These are phyloP conservation scores for Rhabdomys pumilio DNA, from an alignment of 2,797 vertebrate genomes.

Conservation along the genomic window DNA sequence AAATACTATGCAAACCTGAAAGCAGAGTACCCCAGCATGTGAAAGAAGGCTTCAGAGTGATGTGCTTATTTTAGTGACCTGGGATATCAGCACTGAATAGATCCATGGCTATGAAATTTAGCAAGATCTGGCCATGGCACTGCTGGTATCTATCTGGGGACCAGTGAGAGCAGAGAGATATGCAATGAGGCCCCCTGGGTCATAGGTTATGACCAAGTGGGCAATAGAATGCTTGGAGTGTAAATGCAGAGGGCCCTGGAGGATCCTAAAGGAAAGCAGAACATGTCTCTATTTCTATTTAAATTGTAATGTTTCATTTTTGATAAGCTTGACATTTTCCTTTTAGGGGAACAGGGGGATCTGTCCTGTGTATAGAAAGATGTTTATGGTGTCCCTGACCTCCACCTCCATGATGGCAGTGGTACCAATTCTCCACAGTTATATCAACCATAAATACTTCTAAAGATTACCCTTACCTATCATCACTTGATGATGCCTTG, in stretches of 20 bases:
- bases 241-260: neutral
- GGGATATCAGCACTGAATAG: neutral
- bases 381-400: neutral
- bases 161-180: neutral
- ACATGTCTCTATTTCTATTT: neutral
- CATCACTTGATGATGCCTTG: neutral
- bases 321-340: neutral
- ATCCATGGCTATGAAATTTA: neutral
- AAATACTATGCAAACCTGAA: slow-evolving; percentile 30
- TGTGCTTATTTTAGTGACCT: neutral
- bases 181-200: no score
- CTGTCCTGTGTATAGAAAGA: neutral
- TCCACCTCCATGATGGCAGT: neutral
- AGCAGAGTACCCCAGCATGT: neutral
- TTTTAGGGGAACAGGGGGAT: neutral
- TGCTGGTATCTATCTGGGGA: neutral
- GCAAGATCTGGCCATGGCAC: neutral
- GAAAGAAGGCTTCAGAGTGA: neutral
- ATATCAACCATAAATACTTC: neutral
- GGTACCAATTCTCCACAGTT: neutral
- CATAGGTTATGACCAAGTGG: neutral
- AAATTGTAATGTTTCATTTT: neutral
- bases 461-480: neutral
- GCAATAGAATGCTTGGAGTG: neutral
- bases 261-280: neutral